phyloP scores from a whole-genome alignment of 2,797 vertebrate species.

The Anableps anableps region DNA sequence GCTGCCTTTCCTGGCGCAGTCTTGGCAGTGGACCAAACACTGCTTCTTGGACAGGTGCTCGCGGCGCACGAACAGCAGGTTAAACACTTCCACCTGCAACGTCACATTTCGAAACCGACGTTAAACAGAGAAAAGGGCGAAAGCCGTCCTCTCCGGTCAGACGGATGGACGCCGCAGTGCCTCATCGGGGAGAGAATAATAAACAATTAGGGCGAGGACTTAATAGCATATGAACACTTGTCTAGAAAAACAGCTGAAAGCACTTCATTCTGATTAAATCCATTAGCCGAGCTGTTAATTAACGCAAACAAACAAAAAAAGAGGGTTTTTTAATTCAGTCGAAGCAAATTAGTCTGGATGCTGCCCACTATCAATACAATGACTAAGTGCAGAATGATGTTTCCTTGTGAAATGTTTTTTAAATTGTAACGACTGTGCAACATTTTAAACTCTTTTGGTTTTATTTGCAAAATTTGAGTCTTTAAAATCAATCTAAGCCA shows the following conservation, averaged over 20 bases:
- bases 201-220: neutral
- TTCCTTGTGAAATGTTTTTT: neutral
- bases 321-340: conserved; percentile 5
- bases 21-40: conserved; percentile 95
- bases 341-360: neutral
- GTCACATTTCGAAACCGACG: neutral
- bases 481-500: too few species aligned
- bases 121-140: neutral
- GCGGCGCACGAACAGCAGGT: conserved; percentile 95
- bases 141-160: neutral
- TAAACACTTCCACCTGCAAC: conserved; percentile 95
- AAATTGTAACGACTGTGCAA: neutral
- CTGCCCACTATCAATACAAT: neutral
- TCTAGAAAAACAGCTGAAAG: conserved; percentile 21
- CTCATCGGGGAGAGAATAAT: neutral
- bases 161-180: neutral
- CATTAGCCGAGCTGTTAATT: conserved; percentile 29
- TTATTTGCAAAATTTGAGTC: neutral
- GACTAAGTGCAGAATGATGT: neutral
- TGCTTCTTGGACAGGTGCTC: conserved; percentile 96
- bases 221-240: conserved; percentile 16
- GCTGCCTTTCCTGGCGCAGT: conserved; percentile 94
- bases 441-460: neutral
- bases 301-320: conserved; percentile 5
- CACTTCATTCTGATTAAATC: conserved; percentile 3